Conservation (phyloP, 2,113 vertebrate species). For the Pomatorhinus ruficollis region DNA sequence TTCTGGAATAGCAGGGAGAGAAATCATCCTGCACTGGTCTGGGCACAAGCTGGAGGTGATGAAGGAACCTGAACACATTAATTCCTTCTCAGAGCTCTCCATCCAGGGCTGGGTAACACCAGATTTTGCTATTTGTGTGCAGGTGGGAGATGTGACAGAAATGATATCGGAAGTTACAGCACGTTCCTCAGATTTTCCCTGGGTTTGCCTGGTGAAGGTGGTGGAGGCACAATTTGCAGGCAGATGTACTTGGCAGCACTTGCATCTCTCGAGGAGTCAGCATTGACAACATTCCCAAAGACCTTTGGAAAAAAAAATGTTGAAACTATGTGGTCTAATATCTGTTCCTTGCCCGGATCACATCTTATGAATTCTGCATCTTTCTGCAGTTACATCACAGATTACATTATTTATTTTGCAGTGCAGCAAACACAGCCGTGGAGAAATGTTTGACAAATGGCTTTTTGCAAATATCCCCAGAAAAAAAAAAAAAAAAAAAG, state of each 20-base stretch:
- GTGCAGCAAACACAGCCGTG: not conserved
- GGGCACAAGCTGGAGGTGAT: not conserved
- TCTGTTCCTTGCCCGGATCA: not conserved
- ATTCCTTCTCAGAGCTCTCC: not conserved
- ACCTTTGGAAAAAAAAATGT: not conserved
- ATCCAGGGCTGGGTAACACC: not conserved
- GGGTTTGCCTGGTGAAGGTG: not conserved
- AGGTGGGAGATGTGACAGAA: not conserved
- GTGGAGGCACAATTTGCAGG: not conserved
- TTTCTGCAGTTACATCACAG: conserved; percentile 9
- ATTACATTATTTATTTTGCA: conserved; percentile 5
- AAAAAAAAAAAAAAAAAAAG: not conserved
- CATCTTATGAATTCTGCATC: not conserved
- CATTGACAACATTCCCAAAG: not conserved
- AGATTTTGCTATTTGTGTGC: accelerated
- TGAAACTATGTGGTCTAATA: not conserved
- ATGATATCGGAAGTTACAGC: accelerated
- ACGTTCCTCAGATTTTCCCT: not conserved
- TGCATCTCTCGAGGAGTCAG: not conserved
- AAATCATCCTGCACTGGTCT: not conserved
- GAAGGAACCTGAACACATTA: no score
- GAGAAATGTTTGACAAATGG: not conserved
- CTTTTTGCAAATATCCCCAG: not conserved
- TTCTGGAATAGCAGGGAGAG: accelerated
- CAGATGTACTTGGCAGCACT: not conserved